Evolutionary conservation across 35 echinoderm and acorn worm genomes (phyloP).

Genomic region (Ophiothrix spiculata): DNA sequence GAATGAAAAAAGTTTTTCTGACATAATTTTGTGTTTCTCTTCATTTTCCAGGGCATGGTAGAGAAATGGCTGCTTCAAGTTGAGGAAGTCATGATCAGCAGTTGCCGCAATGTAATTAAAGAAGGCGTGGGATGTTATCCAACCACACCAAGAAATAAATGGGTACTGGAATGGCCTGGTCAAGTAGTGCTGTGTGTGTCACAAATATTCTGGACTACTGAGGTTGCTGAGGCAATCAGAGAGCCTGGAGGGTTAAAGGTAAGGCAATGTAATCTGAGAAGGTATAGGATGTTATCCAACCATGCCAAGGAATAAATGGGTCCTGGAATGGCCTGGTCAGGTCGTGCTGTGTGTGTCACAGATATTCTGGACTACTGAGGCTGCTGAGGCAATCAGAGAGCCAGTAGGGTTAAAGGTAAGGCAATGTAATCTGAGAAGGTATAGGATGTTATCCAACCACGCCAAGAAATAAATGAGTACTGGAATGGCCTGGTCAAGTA

Average conservation of each 20-base stretch:
- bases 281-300: slow-evolving; percentile 55
- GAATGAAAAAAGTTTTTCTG: no score
- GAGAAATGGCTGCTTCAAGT: slow-evolving; percentile 97
- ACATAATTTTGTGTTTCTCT: no score
- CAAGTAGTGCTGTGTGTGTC: slow-evolving; percentile 79
- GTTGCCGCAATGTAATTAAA: slow-evolving; percentile 73
- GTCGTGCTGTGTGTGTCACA: slow-evolving; percentile 73
- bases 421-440: no score
- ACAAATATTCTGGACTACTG: slow-evolving; percentile 81
- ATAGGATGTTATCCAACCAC: no score
- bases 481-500: no score
- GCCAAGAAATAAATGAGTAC: no score
- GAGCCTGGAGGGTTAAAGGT: slow-evolving; percentile 88
- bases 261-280: slow-evolving; percentile 61
- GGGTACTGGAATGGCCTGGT: slow-evolving; percentile 97
- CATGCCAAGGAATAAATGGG: slow-evolving; percentile 77
- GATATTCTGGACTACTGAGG: slow-evolving; percentile 87
- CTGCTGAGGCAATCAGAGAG: slow-evolving; percentile 92
- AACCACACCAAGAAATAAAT: slow-evolving; percentile 59
- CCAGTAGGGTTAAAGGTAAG: slow-evolving; percentile 77
- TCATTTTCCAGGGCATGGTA: slow-evolving; percentile 78
- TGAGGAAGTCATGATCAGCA: slow-evolving; percentile 87
- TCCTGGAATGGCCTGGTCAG: slow-evolving; percentile 94
- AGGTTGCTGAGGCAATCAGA: slow-evolving; percentile 90
- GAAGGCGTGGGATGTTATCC: slow-evolving; percentile 70